These are phyloP conservation scores for Caiman crocodilus DNA, from an alignment of 2,797 vertebrate species.

Conservation along the genomic window DNA sequence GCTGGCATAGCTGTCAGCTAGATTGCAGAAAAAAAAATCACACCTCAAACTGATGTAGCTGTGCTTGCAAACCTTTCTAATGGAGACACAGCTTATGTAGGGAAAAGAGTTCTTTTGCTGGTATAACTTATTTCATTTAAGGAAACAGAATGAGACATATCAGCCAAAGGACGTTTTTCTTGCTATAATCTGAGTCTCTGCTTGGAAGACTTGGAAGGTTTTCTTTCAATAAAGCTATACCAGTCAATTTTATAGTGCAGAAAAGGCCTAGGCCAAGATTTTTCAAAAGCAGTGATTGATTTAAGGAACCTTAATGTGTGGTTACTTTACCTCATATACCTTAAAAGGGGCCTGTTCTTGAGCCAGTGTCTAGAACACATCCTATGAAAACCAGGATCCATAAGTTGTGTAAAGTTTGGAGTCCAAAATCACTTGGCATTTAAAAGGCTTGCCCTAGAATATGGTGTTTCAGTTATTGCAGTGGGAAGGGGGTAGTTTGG, in stretches of 20 bases:
- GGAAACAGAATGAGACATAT: neutral
- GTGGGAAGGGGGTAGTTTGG: neutral
- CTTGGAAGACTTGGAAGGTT: neutral
- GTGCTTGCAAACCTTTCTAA: neutral
- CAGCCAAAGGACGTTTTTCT: neutral
- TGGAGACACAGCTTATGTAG: neutral
- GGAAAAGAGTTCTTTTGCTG: neutral
- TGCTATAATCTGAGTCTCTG: neutral
- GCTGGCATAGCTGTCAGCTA: neutral
- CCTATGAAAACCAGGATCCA: neutral
- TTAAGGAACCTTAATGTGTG: neutral
- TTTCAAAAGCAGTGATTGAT: neutral
- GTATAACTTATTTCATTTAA: neutral
- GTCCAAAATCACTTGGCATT: neutral
- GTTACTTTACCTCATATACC: neutral
- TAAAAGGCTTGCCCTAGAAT: neutral
- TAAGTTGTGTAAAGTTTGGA: neutral
- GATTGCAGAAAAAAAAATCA: neutral
- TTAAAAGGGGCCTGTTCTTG: neutral
- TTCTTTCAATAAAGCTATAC: neutral
- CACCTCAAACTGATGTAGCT: neutral
- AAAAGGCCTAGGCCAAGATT: neutral
- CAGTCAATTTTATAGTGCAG: neutral
- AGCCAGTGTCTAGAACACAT: neutral
- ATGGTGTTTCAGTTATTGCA: neutral